Conservation (phyloP, 92 coral and sea anemone genomes). For the Zoanthus solanderi region DNA sequence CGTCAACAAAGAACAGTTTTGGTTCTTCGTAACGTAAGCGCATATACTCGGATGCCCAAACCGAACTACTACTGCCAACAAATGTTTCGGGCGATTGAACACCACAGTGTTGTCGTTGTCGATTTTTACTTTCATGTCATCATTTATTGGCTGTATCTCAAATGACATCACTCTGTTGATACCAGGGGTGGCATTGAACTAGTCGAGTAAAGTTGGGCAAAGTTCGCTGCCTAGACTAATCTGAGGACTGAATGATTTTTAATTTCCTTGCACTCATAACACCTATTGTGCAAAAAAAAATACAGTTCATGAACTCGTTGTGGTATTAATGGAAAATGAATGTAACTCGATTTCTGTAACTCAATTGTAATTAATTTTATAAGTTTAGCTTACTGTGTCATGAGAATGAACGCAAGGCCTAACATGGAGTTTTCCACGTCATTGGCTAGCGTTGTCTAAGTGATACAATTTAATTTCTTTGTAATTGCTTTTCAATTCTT, state of each 20-base stretch:
- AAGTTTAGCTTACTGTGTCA: no score
- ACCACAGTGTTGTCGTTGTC: slow-evolving; percentile 18
- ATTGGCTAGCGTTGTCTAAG: no score
- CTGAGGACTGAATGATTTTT: slow-evolving; percentile 26
- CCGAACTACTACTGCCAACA: slow-evolving; percentile 48
- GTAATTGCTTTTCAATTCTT: background rate
- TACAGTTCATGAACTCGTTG: background rate
- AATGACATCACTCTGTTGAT: slow-evolving; percentile 34
- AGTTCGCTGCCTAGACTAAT: slow-evolving; percentile 5
- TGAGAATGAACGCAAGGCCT: no score
- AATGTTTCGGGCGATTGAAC: slow-evolving; percentile 49
- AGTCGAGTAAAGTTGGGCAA: slow-evolving; percentile 33
- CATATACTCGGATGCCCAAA: slow-evolving; percentile 60
- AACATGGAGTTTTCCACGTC: no score
- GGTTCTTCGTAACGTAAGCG: slow-evolving; percentile 36
- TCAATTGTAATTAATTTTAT: no score
- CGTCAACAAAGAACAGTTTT: background rate
- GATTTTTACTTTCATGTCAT: background rate
- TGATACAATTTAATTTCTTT: no score
- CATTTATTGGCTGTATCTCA: background rate
- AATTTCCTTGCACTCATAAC: slow-evolving; percentile 43
- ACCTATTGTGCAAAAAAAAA: background rate
- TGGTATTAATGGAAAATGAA: no score
- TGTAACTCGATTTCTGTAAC: no score
- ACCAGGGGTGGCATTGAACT: slow-evolving; percentile 44